Evolutionary conservation across 2,888 invertebrate species (phyloP), one percentile per base, ranked within the genome.

Genomic region (Drosophila imparisetae): DNA sequence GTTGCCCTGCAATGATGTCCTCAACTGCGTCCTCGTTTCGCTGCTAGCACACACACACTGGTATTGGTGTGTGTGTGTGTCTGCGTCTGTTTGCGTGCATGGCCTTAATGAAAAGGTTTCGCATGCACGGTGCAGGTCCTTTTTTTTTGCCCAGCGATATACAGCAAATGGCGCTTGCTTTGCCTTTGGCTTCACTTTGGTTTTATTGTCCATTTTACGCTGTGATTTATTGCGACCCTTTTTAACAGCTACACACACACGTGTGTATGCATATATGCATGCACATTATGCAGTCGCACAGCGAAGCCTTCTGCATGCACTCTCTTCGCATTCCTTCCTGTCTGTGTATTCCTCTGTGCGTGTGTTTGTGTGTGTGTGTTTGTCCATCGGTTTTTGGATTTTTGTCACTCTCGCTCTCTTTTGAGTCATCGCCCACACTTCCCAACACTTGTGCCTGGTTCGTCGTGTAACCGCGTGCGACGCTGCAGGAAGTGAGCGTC

Each of bases 361-460:
- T 69, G 32, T 10, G 49, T 27, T 36, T 36, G 60, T 34, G 18
- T 59, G 34, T 78, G 60, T 60, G 63, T 60, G 81, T 18, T 61
- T 72, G 42, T 36, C 52, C 34, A 59, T 70, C 72, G 55, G 30
- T 62, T 74, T 78, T 78, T 40, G 55, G 45, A 57, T 65, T 83
- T 73, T 75, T 82, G 64, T 77, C 88, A 89, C 88, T 85, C 90
- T 85, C 88, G 85, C 89, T 85, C 78, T 85, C 78, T 72, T 80
- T 88, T 83, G 89, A 84, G 68, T 81, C 79, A 86, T 86, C 82
- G 55, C 67, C 84, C 66, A 67, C 63, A 64, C 42, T 48, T 50
- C 34, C 58, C 60, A 60, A 34, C 53, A 50, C 63, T 54, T 62
- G 32, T 50, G 54, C 40, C 50, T 66, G 53, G n/a, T 65, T 61